Percentiles rank a stretch among this genome's conserved stretches.
These are phyloP conservation scores for Odocoileus hemionus DNA, from an alignment of 2,113 vertebrate genomes.

Conservation along the genomic window DNA sequence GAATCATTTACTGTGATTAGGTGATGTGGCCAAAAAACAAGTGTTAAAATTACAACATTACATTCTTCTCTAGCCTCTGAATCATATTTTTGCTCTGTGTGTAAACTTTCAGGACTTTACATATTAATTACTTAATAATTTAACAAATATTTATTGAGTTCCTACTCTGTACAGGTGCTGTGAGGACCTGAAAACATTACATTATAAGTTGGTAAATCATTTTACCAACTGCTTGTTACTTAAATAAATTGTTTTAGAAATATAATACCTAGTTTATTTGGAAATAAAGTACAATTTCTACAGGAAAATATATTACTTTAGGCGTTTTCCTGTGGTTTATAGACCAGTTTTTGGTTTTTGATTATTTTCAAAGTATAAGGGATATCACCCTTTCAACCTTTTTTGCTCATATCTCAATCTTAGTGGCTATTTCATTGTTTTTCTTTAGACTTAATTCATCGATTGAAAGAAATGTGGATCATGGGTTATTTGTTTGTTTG, in stretches of 20 bases:
- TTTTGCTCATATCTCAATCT: background rate
- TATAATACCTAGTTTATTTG: background rate
- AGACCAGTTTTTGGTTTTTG: background rate
- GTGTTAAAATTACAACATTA: background rate
- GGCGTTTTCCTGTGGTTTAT: background rate
- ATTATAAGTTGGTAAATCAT: background rate
- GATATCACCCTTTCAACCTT: background rate
- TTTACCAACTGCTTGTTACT: background rate
- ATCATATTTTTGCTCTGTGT: background rate
- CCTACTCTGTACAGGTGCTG: background rate
- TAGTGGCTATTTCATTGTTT: background rate
- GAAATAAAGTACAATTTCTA: background rate
- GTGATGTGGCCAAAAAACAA: background rate
- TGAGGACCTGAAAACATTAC: background rate
- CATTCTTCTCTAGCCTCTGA: background rate
- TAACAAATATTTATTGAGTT: background rate
- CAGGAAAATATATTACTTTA: background rate
- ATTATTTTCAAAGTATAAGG: background rate
- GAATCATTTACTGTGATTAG: background rate
- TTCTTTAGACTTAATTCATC: background rate
- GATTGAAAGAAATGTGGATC: background rate
- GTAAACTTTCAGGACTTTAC: background rate
- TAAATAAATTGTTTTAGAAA: background rate
- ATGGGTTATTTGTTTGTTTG: background rate
- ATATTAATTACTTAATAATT: background rate